These are phyloP conservation scores for Chelon labrosus DNA, from an alignment of 2,797 vertebrate species.

Conservation along the genomic window DNA sequence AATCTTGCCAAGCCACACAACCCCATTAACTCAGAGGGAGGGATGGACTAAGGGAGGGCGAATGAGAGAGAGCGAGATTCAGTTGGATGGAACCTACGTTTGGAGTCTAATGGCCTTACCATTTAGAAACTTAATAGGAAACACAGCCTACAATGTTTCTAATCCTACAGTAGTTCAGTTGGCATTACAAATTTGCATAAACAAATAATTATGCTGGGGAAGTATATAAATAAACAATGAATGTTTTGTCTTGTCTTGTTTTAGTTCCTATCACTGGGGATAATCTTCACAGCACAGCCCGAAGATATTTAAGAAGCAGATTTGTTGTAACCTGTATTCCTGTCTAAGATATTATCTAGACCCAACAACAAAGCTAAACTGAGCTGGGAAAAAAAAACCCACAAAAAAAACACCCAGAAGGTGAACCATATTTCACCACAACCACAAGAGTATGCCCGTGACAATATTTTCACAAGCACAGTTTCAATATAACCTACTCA, in stretches of 20 bases:
- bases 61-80: constrained; percentile 40
- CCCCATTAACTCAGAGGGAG: constrained; percentile 70
- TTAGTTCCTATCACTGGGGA: neutral
- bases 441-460: constrained; percentile 2
- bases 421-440: neutral
- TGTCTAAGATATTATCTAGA: constrained; percentile 5
- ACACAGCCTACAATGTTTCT: constrained; percentile 35
- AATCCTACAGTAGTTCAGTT: constrained; percentile 15
- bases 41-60: constrained; percentile 30
- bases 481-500: neutral
- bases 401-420: constrained; percentile 9
- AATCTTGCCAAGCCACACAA: constrained; percentile 77
- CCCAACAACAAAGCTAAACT: constrained; percentile 3
- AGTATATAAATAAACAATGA: constrained; percentile 33
- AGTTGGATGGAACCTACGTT: constrained; percentile 45
- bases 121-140: constrained; percentile 52
- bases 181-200: constrained; percentile 37
- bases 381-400: neutral
- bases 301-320: constrained; percentile 44
- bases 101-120: constrained; percentile 49
- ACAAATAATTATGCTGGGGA: constrained; percentile 30
- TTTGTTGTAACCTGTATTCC: constrained; percentile 15
- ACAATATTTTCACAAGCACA: constrained; percentile 4
- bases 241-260: constrained; percentile 35
- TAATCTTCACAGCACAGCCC: constrained; percentile 20